phyloP scores from a whole-genome alignment of 2,888 invertebrate genomes.

The Cremastinae sp. region DNA sequence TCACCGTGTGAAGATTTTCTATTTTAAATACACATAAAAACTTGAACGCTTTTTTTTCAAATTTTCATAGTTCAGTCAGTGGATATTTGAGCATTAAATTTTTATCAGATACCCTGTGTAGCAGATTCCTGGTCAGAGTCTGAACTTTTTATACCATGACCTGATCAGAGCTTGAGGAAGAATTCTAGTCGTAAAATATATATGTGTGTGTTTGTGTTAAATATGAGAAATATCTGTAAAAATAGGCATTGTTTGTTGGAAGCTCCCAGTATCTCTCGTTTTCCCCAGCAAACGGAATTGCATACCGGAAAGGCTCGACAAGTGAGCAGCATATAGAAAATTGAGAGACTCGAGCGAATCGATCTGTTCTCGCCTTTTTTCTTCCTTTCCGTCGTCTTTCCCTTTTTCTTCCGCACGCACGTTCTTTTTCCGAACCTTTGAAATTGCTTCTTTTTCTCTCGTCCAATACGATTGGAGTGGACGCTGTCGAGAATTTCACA shows the following conservation, averaged over 20 bases:
- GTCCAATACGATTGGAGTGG: conserved; percentile 26
- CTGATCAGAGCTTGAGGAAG: too few species aligned
- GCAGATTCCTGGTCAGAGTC: too few species aligned
- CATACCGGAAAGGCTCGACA: conserved; percentile 47
- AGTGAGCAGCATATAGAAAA: conserved; percentile 42
- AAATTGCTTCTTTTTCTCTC: background rate
- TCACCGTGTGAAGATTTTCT: too few species aligned
- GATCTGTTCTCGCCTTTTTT: conserved; percentile 24
- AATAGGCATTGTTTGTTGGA: conserved; percentile 30
- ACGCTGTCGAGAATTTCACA: conserved; percentile 67
- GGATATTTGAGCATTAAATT: too few species aligned
- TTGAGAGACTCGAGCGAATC: conserved; percentile 27
- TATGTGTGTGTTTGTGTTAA: too few species aligned
- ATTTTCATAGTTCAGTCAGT: too few species aligned
- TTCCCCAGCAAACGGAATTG: conserved; percentile 17
- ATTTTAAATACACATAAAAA: too few species aligned
- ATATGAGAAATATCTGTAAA: too few species aligned
- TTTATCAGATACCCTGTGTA: too few species aligned
- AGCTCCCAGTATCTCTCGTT: conserved; percentile 25
- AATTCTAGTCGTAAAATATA: too few species aligned
- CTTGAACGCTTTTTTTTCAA: too few species aligned
- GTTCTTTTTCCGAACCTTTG: conserved; percentile 9
- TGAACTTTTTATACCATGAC: too few species aligned
- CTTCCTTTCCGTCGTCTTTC: background rate
- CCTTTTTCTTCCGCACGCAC: background rate